Evolutionary conservation across 2,797 vertebrate species (phyloP), one percentile per base, ranked within the genome.

Genomic region (Esox lucius): DNA sequence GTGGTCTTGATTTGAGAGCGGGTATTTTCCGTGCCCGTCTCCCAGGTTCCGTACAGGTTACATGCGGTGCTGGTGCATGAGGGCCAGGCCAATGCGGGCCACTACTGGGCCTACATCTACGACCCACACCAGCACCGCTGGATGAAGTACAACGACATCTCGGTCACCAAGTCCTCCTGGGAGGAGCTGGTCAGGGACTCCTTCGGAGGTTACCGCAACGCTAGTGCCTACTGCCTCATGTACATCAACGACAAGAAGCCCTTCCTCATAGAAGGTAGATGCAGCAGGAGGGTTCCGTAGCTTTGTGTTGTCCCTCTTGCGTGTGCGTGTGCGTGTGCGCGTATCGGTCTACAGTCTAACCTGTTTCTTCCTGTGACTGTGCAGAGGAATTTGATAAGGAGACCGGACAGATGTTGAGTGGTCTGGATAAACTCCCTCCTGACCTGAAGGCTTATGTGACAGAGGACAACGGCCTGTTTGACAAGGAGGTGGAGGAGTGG

Each of bases 111-210:
- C 0, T 99, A 99, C 83, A 97, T 99, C 91, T 97, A 97, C 71
- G 96, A 98, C 78, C 96, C 96, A 1, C 94, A 93, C 80, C 96
- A 98, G 86, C 92, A 90, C 69, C 95, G 96, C 81, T 99, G 98
- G 98, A 98, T 99, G 97, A 99, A 99, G 87, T 99, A 98, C 85
- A 99, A 99, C 67, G 98, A 99, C 88, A 96, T 99, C 88, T 95
- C 97, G 12, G 98, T 99, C 81, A 98, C 97, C 56, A 98, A 97
- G 82, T 99, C 98, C 0, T 96, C 97, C 1, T 99, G 98, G 98
- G 98, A 99, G 88, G 98, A 99, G 86, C 92, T 99, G 82, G 95
- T 98, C 85, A 94, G 98, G 70, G 98, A 99, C 88, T 99, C 97
- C 0, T 99, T 99, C 7, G 98, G 98, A 74, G 98, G 98, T 78